Evolutionary conservation across 2,113 vertebrate species (phyloP).

Genomic region (Peromyscus leucopus): DNA sequence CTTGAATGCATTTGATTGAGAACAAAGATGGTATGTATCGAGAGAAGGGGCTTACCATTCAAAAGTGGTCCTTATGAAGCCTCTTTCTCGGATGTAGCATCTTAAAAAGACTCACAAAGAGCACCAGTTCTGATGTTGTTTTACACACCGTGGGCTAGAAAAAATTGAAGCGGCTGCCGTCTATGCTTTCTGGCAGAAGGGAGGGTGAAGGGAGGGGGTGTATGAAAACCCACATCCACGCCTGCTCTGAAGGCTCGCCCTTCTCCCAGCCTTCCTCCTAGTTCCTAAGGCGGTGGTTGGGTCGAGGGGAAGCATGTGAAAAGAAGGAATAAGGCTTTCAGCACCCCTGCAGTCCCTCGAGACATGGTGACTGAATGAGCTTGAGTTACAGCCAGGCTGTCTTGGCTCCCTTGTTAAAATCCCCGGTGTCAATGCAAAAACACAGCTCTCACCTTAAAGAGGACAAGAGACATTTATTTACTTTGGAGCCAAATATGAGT

Average conservation of each 20-base stretch:
- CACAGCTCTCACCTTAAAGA: background rate
- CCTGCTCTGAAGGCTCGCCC: background rate
- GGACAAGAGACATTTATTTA: background rate
- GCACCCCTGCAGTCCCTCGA: background rate
- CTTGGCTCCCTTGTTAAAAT: background rate
- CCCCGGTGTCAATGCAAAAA: background rate
- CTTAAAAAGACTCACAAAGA: constrained; percentile 39
- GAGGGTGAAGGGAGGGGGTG: background rate
- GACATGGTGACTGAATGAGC: background rate
- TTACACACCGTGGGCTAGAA: background rate
- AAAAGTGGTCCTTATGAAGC: constrained; percentile 21
- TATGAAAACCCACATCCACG: background rate
- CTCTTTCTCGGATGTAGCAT: constrained; percentile 8
- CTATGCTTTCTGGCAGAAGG: constrained; percentile 5
- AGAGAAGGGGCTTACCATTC: background rate
- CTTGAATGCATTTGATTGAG: constrained; percentile 38
- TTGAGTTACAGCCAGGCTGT: background rate
- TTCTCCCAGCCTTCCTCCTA: too few relatives aligned
- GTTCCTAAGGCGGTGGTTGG: background rate
- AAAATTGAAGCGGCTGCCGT: background rate
- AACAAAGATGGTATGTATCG: constrained; percentile 5
- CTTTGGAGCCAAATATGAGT: background rate
- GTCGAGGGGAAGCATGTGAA: background rate
- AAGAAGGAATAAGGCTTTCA: background rate
- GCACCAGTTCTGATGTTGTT: background rate